Evolutionary conservation across 2,113 vertebrate genomes (phyloP).

Genomic region (Nipponia nippon): DNA sequence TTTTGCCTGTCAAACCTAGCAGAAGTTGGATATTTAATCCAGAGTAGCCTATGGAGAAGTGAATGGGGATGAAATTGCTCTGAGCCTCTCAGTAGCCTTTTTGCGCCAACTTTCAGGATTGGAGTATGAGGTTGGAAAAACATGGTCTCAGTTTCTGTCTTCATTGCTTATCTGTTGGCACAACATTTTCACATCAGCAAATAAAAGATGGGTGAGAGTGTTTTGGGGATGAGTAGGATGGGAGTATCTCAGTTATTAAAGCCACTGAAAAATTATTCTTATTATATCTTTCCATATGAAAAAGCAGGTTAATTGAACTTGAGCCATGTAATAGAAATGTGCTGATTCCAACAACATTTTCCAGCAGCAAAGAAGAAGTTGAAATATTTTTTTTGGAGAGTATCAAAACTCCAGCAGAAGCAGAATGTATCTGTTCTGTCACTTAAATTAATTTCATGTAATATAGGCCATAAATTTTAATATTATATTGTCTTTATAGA

Average conservation of each 20-base stretch:
- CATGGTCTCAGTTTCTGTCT: background rate
- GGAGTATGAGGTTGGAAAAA: background rate
- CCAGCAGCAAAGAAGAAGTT: background rate
- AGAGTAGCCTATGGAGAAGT: background rate
- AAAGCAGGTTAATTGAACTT: background rate
- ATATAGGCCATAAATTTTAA: background rate
- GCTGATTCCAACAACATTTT: conserved; percentile 25
- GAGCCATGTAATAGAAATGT: conserved; percentile 20
- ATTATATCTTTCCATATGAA: background rate
- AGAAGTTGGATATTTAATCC: background rate
- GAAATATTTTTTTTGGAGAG: conserved; percentile 29
- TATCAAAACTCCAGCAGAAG: background rate
- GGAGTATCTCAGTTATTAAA: background rate
- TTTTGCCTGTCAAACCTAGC: background rate
- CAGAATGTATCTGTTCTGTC: background rate
- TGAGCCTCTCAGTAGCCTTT: background rate
- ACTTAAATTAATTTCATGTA: background rate
- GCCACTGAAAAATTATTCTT: background rate
- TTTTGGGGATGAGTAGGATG: background rate
- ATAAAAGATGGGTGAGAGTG: background rate
- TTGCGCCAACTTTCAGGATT: background rate
- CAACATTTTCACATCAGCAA: background rate
- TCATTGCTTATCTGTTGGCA: background rate
- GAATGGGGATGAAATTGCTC: background rate
- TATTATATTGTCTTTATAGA: background rate